Base-by-base conservation (phyloP, 2,797 vertebrate species). In the Cercopithecus mitis region DNA sequence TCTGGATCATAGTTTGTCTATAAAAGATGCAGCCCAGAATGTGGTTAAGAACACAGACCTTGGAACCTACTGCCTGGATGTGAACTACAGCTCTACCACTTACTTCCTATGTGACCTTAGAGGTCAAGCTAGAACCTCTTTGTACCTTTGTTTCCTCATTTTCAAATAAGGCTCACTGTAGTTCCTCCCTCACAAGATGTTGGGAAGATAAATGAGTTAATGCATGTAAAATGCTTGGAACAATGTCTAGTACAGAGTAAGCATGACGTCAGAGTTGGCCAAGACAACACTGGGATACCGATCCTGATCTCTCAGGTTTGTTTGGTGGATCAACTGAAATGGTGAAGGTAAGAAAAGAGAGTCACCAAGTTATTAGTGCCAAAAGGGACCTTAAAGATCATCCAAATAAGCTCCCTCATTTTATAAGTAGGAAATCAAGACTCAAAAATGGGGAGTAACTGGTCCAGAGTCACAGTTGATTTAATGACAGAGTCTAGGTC, bases 151-250 rank as follows among this genome's bases (percentile, higher is more conserved):
- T 91, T 88, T 93, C 41, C 33, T 94, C 52, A 43, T 94, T 41
- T 96, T 95, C 64, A 87, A 93, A 77, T 30, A 22, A 91, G 52
- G 30, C 43, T 96, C 22, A 86, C 85, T 79, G 45, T 47, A 95
- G 81, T 90, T 30, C 58, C 8, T 95, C 81, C 36, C 36, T 85
- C 52, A 82, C 45, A 95, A 91, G 91, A 92, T 73, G 39, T 47
- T 52, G 39, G 55, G 61, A 84, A 76, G 75, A 75, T 57, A 90
- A 97, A 79, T 90, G 30, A 91, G 70, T 91, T 93, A 87, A 93
- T 75, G 84, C 10, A n/a, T 0, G 19, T 61, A 67, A 86, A 96
- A 73, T 81, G 61, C 73, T 96, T 61, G 33, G 20, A 92, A 82
- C 50, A 92, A 90, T 17, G n/a, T 52, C 19, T 85, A 43, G 15